phyloP scores from a whole-genome alignment of 2,113 vertebrate genomes.

The Pitta sordida region DNA sequence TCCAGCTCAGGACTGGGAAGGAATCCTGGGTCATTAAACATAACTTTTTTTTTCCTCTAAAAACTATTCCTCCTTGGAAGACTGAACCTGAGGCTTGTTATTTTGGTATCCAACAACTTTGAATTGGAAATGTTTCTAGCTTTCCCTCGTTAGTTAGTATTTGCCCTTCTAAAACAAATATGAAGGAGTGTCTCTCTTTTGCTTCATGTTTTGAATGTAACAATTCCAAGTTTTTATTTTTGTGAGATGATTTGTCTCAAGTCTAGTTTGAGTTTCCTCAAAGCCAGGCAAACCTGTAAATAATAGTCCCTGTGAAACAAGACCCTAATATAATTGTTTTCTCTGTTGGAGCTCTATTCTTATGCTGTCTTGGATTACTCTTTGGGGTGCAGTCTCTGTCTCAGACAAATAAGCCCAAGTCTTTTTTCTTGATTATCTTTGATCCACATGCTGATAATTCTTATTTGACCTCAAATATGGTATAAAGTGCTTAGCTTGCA shows the following conservation, averaged over 20 bases:
- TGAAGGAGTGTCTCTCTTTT: fast-evolving
- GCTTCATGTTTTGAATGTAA: neutral
- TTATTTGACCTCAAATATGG: neutral
- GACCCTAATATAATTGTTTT: neutral
- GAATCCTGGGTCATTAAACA: neutral
- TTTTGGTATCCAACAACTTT: neutral
- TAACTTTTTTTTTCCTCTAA: neutral
- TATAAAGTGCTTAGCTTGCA: neutral
- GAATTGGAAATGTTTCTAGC: neutral
- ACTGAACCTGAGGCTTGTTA: neutral
- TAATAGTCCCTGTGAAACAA: neutral
- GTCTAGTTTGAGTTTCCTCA: neutral
- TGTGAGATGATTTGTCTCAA: neutral
- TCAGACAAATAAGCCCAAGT: neutral
- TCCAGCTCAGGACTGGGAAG: neutral
- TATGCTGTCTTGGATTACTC: neutral
- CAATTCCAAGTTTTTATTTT: neutral
- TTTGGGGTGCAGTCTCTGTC: neutral
- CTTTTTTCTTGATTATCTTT: neutral
- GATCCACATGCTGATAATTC: neutral
- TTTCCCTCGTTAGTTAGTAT: neutral
- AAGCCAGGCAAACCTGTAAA: neutral
- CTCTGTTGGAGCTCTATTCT: neutral
- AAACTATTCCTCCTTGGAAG: neutral
- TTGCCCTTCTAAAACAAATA: neutral